Evolutionary conservation across 2,888 invertebrate genomes (phyloP).

Genomic region (Pseudanteris insignis): DNA sequence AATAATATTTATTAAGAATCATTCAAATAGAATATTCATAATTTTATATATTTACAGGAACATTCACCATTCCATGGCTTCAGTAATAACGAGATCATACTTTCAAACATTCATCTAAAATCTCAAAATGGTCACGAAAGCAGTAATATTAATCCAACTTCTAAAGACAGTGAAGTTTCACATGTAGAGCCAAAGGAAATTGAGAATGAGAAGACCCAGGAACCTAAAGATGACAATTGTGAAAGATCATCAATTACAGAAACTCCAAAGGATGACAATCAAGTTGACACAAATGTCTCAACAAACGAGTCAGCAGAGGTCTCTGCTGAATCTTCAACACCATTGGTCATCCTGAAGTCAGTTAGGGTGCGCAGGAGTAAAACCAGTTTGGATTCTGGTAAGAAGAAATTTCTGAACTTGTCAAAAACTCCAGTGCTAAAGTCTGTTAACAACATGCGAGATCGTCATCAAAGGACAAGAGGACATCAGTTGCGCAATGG

Average conservation of each 20-base stretch:
- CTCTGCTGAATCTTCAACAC: slow-evolving; percentile 12
- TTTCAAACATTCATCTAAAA: too few species aligned
- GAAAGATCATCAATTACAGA: slow-evolving; percentile 45
- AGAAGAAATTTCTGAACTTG: slow-evolving; percentile 52
- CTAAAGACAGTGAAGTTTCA: not conserved
- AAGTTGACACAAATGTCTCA: slow-evolving; percentile 19
- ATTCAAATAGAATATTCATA: too few species aligned
- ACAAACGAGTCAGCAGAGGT: not conserved
- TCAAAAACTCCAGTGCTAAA: slow-evolving; percentile 57
- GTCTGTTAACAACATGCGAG: slow-evolving; percentile 61
- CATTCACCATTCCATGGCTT: slow-evolving; percentile 65
- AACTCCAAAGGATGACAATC: slow-evolving; percentile 18
- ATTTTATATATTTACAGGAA: slow-evolving; percentile 60
- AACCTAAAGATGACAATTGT: slow-evolving; percentile 17
- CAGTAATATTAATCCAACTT: slow-evolving; percentile 20
- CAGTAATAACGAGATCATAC: slow-evolving; percentile 55
- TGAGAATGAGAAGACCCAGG: not conserved
- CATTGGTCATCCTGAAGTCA: slow-evolving; percentile 30
- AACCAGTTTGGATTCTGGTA: slow-evolving; percentile 47
- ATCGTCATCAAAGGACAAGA: slow-evolving; percentile 60
- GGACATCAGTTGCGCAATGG: slow-evolving; percentile 56
- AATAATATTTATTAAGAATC: too few species aligned
- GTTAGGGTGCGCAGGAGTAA: slow-evolving; percentile 47
- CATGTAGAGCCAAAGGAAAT: slow-evolving; percentile 2
- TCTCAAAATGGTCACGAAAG: slow-evolving; percentile 53